Percentiles rank a stretch among this genome's conserved stretches.
These are phyloP conservation scores for Bos indicus DNA, from an alignment of 2,113 vertebrate species.

Conservation along the genomic window DNA sequence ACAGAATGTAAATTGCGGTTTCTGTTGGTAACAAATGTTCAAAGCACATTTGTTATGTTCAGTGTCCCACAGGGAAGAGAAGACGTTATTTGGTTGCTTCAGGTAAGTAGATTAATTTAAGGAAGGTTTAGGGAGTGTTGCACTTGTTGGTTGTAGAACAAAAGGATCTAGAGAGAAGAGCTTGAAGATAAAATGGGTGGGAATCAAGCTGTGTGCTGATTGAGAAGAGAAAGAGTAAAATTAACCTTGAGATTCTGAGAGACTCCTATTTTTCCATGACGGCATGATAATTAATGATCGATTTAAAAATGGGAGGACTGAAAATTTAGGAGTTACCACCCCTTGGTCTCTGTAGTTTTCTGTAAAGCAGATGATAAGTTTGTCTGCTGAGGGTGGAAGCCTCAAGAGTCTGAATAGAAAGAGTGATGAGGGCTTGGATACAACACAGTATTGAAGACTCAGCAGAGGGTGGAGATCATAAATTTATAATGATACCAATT, in stretches of 20 bases:
- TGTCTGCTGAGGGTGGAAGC: not conserved
- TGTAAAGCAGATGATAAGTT: not conserved
- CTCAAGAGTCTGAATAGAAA: not conserved
- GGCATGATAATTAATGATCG: not conserved
- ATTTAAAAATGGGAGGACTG: not conserved
- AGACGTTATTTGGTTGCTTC: not conserved
- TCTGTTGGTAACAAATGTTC: not conserved
- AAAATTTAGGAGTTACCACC: not conserved
- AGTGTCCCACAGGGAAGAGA: not conserved
- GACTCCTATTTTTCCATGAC: not conserved
- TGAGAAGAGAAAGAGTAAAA: not conserved
- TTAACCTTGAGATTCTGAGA: not conserved
- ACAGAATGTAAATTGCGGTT: not conserved
- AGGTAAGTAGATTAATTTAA: not conserved
- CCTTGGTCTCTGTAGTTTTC: not conserved
- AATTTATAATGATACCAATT: not conserved
- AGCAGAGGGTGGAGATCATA: not conserved
- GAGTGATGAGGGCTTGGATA: not conserved
- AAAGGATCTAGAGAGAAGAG: not conserved
- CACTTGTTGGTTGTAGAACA: not conserved
- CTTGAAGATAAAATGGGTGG: not conserved
- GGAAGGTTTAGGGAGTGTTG: not conserved
- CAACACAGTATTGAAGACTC: not conserved
- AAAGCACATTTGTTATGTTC: not conserved
- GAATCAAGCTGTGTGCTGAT: not conserved